phyloP scores from a whole-genome alignment of 2,888 invertebrate species.

The Tetragonisca angustula region DNA sequence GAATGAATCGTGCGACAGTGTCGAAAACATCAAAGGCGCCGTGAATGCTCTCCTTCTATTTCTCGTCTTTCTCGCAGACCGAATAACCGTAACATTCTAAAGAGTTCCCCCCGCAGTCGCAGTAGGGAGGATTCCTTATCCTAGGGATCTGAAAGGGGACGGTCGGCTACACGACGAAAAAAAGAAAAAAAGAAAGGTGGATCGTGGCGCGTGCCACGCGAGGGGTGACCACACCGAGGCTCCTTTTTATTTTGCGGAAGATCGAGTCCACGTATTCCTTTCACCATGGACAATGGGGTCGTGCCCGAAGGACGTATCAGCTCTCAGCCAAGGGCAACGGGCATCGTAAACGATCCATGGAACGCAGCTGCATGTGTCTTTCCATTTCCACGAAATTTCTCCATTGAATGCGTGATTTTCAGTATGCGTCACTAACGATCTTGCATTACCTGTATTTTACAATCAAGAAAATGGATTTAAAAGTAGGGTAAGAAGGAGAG shows the following conservation, averaged over 20 bases:
- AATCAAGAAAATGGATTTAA: neutral
- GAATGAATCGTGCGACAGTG: constrained; percentile 13
- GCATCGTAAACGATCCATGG: constrained; percentile 72
- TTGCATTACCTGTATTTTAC: neutral
- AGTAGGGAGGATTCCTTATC: constrained; percentile 55
- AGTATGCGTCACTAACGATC: neutral
- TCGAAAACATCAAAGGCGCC: constrained; percentile 46
- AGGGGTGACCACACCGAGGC: constrained; percentile 51
- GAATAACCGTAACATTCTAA: constrained; percentile 42
- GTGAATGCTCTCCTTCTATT: neutral
- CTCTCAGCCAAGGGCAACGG: constrained; percentile 57
- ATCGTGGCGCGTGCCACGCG: constrained; percentile 65
- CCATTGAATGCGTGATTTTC: neutral
- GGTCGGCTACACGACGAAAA: constrained; percentile 39
- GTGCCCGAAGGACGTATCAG: constrained; percentile 60
- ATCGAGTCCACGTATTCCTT: constrained; percentile 65
- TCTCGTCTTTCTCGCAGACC: neutral
- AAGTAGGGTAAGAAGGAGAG: neutral
- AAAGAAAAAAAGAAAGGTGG: constrained; percentile 47
- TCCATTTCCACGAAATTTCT: constrained; percentile 50
- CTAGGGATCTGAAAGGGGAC: constrained; percentile 57
- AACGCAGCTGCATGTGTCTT: constrained; percentile 72
- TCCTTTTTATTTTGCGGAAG: constrained; percentile 62
- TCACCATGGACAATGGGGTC: constrained; percentile 57
- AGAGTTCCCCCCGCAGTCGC: constrained; percentile 22